Conservation (phyloP, 1,140 invertebrate species). For the Thereuonema tuberculata region DNA sequence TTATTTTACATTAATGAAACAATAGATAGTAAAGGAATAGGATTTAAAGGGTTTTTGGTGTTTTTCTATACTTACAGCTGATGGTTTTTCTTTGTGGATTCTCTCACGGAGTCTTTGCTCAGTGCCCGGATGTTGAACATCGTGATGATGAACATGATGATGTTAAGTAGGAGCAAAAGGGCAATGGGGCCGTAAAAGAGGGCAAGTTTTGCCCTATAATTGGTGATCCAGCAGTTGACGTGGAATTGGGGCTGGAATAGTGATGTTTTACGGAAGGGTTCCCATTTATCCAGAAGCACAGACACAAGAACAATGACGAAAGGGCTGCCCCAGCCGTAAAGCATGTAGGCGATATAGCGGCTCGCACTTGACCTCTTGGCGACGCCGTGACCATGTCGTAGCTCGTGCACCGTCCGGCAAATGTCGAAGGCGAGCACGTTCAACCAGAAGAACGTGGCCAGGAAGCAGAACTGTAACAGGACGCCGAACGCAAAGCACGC, state of each 20-base stretch:
- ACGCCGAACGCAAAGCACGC: not conserved
- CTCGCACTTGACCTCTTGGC: constrained; percentile 16
- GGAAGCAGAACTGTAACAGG: not conserved
- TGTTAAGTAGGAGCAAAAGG: constrained; percentile 21
- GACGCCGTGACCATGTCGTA: constrained; percentile 15
- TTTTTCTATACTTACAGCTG: too few species aligned
- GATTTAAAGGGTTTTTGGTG: too few species aligned
- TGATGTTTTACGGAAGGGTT: too few species aligned
- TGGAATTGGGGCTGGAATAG: constrained; percentile 21
- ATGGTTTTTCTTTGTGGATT: too few species aligned
- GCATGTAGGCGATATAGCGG: constrained; percentile 26
- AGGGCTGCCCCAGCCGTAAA: constrained; percentile 31
- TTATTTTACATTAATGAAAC: too few species aligned
- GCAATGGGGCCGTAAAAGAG: constrained; percentile 8
- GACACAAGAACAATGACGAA: constrained; percentile 25
- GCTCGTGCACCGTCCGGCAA: constrained; percentile 22
- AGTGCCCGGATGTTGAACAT: too few species aligned
- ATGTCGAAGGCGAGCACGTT: not conserved
- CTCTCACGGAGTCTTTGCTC: too few species aligned
- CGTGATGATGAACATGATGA: constrained; percentile 25
- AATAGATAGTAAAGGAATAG: too few species aligned
- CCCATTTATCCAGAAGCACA: constrained; percentile 22
- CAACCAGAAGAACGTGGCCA: not conserved
- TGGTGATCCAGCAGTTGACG: constrained; percentile 2
- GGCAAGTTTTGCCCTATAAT: not conserved